Evolutionary conservation across 2,888 invertebrate species (phyloP).

Genomic region (Agrochola litura): DNA sequence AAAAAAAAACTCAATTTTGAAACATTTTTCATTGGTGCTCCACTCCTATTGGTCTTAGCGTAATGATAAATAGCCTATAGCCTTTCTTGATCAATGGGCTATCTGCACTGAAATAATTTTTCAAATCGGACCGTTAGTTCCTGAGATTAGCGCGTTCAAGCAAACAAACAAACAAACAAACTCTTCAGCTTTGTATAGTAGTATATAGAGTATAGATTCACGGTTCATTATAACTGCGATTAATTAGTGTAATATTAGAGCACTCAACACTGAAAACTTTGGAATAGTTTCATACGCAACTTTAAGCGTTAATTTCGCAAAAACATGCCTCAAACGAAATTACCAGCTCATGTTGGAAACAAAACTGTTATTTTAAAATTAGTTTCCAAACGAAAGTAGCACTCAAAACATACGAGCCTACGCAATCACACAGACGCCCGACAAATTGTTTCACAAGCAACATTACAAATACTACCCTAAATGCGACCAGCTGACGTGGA

Average conservation of each 20-base stretch:
- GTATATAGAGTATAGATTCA: too few species aligned
- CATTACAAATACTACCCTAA: conserved; percentile 80
- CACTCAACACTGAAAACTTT: background rate
- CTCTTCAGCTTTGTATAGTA: too few species aligned
- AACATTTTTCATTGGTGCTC: too few species aligned
- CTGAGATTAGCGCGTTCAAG: too few species aligned
- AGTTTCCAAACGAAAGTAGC: conserved; percentile 69
- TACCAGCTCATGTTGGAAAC: conserved; percentile 55
- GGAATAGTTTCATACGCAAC: background rate
- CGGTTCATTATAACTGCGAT: background rate
- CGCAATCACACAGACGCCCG: conserved; percentile 68
- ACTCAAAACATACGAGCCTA: conserved; percentile 66
- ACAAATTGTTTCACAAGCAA: conserved; percentile 84
- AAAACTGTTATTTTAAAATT: conserved; percentile 67
- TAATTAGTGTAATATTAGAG: background rate
- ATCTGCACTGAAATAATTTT: too few species aligned
- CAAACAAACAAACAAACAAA: too few species aligned
- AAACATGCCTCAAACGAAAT: conserved; percentile 45
- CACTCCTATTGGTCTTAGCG: too few species aligned
- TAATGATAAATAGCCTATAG: too few species aligned
- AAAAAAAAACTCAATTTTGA: too few species aligned
- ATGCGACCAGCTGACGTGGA: conserved; percentile 76
- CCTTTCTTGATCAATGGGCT: too few species aligned
- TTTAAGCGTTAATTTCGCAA: conserved; percentile 19
- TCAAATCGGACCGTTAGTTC: too few species aligned